Evolutionary conservation across 2,113 vertebrate genomes (phyloP), one percentile per base, ranked within the genome.

Genomic region (Camelus dromedarius): DNA sequence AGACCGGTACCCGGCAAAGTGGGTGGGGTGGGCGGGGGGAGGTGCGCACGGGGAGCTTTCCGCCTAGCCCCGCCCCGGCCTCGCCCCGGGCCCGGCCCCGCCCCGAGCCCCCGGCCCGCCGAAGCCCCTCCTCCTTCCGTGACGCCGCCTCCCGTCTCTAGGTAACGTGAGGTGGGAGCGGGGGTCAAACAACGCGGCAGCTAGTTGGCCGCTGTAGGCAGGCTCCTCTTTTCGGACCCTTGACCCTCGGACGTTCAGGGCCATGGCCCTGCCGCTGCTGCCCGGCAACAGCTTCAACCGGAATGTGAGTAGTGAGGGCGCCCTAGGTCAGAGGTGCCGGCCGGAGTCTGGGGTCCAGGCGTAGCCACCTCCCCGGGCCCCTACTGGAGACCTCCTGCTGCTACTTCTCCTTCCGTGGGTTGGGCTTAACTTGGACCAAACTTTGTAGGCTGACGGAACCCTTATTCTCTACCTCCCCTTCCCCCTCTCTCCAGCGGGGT

Each of bases 251-350:
- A 80, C 32, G 10, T 67, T 42, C 5, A 79, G 86, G 81, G 96
- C 3, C 35, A 99, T 99, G 99, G 85, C 98, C 42, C 97, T 99
- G 70, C 99, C 99, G 11, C 81, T 99, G 81, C 96, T 99, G 46
- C 99, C 98, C 1, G 99, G 99, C 60, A 93, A 97, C 87, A 98
- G 96, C 46, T 97, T 97, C 89, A 98, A 97, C n/a, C 98, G 93
- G 98, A 99, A 98, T 3, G 99, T 99, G 98, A 99, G 99, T 99
- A 97, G 62, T n/a, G 13, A 92, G 89, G 54, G 70, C 2, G 9
- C 58, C 70, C 1, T 9, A 93, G 52, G 86, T 89, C 72, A 79
- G 48, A 80, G 30, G 81, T 56, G 52, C 15, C 0, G n/a, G 75
- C 50, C 60, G 15, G 42, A 82, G 72, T 72, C 52, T 69, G 90